Evolutionary conservation across 2,888 invertebrate genomes (phyloP), one percentile per base, ranked within the genome.

Genomic region (Alsophila aescularia): DNA sequence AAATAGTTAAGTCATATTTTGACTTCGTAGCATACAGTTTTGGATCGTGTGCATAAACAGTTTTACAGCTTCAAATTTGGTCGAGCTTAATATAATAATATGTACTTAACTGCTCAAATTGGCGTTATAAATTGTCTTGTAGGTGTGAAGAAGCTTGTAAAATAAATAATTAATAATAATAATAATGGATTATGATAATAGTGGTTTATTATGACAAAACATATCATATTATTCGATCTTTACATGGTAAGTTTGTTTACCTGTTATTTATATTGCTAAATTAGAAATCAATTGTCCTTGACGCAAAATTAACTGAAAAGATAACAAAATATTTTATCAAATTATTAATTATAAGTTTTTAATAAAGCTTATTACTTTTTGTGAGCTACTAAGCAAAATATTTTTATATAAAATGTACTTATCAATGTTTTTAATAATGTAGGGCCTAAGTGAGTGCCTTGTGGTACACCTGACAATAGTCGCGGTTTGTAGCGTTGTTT

Each of bases 361-460:
- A 21, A 41, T 27, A 54, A 35, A 15, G 39, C 41, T 52, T 44
- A 37, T 31, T 18, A 12, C 10, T 36, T 40, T 55, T 36, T 45
- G 39, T 34, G 40, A 45, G 44, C 36, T 45, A 35, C 42, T 49
- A 49, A 45, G 44, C 40, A 12, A 51, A 50, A 51, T 51, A 57
- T 52, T 49, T 58, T 56, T 54, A 44, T 58, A 48, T 36, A 52
- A 34, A 52, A 50, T 50, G 57, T 61, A 60, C 44, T 50, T 49
- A 39, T 18, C 40, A 21, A 39, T 39, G 21, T 48, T 44, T 37
- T 31, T 31, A n/a, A 45, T 31, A 36, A 27, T 58, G 58, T 47
- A 54, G 68, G 73, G 73, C 76, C 78, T 80, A 76, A 61, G 49
- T 58, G 50, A 50, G 79, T 81, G 81, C 79, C 84, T 83, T 80